These are phyloP conservation scores for Scaptomyza cyrtandrae DNA, from an alignment of 2,888 invertebrate species.

Conservation along the genomic window DNA sequence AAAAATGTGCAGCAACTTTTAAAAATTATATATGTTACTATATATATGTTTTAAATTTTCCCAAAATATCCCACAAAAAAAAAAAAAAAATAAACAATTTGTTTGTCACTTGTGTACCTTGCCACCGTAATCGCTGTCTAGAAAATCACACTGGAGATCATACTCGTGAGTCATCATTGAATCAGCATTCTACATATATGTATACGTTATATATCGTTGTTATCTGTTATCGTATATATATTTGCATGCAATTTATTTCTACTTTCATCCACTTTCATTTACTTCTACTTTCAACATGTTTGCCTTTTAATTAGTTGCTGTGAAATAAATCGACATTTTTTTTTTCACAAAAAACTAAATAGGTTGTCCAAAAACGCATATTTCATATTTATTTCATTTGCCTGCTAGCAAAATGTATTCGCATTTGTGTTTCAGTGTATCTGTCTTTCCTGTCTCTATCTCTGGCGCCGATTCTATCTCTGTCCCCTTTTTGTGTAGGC, in stretches of 20 bases:
- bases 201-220: slow-evolving; percentile 3
- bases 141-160: slow-evolving; percentile 74
- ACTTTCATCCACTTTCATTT: not conserved
- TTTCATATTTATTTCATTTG: slow-evolving; percentile 20
- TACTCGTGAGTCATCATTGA: slow-evolving; percentile 73
- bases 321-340: not conserved
- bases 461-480: not conserved
- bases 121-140: slow-evolving; percentile 69
- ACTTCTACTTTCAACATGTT: not conserved
- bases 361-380: not conserved
- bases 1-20: slow-evolving; percentile 2
- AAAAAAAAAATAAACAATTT: slow-evolving; percentile 21
- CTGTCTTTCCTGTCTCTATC: not conserved
- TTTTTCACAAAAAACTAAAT: not conserved
- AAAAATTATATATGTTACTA: slow-evolving; percentile 11
- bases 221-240: not conserved
- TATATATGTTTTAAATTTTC: slow-evolving; percentile 45
- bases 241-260: slow-evolving; percentile 25
- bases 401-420: slow-evolving; percentile 2
- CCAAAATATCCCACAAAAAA: slow-evolving; percentile 5
- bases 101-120: slow-evolving; percentile 51
- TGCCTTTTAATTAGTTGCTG: not conserved
- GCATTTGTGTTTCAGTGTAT: not conserved
- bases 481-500: slow-evolving; percentile 6
- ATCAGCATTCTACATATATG: slow-evolving; percentile 38